Conservation (phyloP, 2,888 invertebrate species). For the Cryptocephalus moraei region DNA sequence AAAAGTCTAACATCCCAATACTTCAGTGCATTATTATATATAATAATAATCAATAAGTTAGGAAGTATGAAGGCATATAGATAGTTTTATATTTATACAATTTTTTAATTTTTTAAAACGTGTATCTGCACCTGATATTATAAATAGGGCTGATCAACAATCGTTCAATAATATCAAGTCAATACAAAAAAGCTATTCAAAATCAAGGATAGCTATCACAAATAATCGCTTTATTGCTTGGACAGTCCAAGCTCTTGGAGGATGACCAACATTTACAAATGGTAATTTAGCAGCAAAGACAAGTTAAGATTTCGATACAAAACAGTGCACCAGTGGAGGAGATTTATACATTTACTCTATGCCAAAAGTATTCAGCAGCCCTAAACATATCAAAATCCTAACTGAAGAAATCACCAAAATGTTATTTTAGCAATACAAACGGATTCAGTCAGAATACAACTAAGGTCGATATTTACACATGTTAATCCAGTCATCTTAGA, state of each 20-base stretch:
- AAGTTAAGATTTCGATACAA: neutral
- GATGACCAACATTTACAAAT: conserved; percentile 32
- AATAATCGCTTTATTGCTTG: conserved; percentile 28
- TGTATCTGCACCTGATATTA: conserved; percentile 22
- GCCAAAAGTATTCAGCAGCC: conserved; percentile 3
- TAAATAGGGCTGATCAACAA: conserved; percentile 10
- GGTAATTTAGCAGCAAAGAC: conserved; percentile 9
- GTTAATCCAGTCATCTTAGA: conserved; percentile 8
- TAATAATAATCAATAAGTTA: conserved; percentile 36
- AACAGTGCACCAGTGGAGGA: conserved; percentile 2
- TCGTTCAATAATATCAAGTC: conserved; percentile 22
- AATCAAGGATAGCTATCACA: conserved; percentile 36
- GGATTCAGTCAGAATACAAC: conserved; percentile 26
- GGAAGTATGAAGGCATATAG: conserved; percentile 43
- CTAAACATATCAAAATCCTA: conserved; percentile 16
- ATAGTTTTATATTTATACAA: conserved; percentile 38
- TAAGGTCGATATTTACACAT: conserved; percentile 15
- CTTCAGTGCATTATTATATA: conserved; percentile 41
- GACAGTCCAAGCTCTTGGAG: conserved; percentile 28
- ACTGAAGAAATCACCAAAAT: conserved; percentile 17
- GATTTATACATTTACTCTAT: conserved; percentile 5
- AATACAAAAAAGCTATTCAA: conserved; percentile 31
- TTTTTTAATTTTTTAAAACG: conserved; percentile 29
- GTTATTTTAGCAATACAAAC: conserved; percentile 19
- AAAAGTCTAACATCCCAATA: conserved; percentile 42